Conservation (phyloP, 2,113 vertebrate species). For the Chaetodon auriga region DNA sequence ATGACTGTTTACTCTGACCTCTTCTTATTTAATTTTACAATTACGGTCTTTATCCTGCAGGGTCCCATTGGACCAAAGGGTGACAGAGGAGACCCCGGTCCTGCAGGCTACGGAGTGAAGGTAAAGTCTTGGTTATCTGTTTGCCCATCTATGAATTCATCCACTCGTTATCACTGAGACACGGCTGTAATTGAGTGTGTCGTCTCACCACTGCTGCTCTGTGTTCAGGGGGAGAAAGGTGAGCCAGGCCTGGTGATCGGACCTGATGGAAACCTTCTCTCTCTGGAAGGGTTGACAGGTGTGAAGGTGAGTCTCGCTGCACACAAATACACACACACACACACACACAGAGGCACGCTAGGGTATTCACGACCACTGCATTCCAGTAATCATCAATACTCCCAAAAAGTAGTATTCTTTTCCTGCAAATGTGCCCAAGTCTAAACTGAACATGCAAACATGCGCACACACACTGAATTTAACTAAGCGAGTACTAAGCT, state of each 20-base stretch:
- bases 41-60: slow-evolving; percentile 53
- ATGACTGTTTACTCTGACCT: not conserved
- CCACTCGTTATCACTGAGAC: not conserved
- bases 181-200: not conserved
- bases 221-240: slow-evolving; percentile 84
- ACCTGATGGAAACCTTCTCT: slow-evolving; percentile 79
- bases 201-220: not conserved
- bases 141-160: not conserved
- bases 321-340: too few species aligned
- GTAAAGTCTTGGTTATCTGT: slow-evolving; percentile 46
- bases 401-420: too few species aligned
- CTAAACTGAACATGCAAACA: too few species aligned
- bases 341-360: not conserved
- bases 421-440: too few species aligned
- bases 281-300: slow-evolving; percentile 65
- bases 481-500: too few species aligned
- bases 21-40: not conserved
- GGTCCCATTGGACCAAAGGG: slow-evolving; percentile 85
- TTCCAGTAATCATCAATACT: too few species aligned
- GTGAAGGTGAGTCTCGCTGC: slow-evolving; percentile 70
- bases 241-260: slow-evolving; percentile 81
- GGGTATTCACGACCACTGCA: too few species aligned
- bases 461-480: too few species aligned
- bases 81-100: slow-evolving; percentile 78
- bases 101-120: slow-evolving; percentile 77